phyloP scores from a whole-genome alignment of 2,797 vertebrate species.

The Sebastes wilsoni region DNA sequence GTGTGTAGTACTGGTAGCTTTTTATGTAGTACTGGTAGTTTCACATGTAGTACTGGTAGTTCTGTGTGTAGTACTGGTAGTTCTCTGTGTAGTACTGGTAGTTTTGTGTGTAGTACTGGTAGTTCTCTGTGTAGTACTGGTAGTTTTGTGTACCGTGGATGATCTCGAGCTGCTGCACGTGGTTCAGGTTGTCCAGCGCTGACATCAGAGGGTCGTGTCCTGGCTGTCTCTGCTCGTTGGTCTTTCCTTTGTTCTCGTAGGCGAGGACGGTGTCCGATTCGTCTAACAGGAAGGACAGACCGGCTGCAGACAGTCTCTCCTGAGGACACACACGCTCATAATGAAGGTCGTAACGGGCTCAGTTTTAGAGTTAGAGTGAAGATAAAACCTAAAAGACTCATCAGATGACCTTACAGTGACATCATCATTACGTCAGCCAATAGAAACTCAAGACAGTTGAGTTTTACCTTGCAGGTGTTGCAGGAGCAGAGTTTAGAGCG shows the following conservation, averaged over 20 bases:
- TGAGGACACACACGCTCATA: constrained; percentile 25
- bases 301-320: constrained; percentile 83
- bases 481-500: constrained; percentile 91
- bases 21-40: not conserved
- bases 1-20: not conserved
- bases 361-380: no score
- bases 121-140: not conserved
- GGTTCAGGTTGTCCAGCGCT: constrained; percentile 90
- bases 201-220: constrained; percentile 94
- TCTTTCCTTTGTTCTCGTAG: constrained; percentile 94
- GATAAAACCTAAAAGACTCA: no score
- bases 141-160: constrained; percentile 76
- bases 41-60: accelerated
- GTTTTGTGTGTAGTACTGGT: not conserved
- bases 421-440: not conserved
- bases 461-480: constrained; percentile 85
- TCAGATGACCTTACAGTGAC: not conserved
- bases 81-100: no score
- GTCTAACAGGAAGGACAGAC: constrained; percentile 90
- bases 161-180: constrained; percentile 95
- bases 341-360: no score
- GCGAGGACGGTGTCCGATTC: constrained; percentile 93
- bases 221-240: constrained; percentile 74
- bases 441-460: not conserved
- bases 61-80: no score